Percentiles rank a stretch among this genome's conserved stretches.
These are phyloP conservation scores for Sternarchorhynchus goeldii DNA, from an alignment of 2,797 vertebrate genomes.

Conservation along the genomic window DNA sequence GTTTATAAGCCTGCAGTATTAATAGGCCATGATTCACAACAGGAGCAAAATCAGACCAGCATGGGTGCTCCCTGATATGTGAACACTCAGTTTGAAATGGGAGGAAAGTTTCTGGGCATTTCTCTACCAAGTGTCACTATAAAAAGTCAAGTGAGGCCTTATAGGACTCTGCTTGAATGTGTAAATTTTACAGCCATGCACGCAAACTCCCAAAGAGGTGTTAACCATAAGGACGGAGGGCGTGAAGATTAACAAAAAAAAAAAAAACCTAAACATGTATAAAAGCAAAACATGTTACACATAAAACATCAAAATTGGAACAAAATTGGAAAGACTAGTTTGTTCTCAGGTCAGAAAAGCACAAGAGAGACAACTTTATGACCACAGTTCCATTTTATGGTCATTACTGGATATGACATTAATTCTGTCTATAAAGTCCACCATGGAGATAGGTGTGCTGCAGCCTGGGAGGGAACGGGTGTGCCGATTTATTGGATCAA, in stretches of 20 bases:
- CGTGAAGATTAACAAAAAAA: neutral
- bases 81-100: neutral
- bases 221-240: neutral
- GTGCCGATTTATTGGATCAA: slow-evolving; percentile 28
- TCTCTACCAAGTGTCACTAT: neutral
- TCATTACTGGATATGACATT: slow-evolving; percentile 31
- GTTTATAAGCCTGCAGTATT: slow-evolving; percentile 41
- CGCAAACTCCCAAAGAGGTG: neutral
- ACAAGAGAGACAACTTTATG: slow-evolving; percentile 23
- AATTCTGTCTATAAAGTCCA: slow-evolving; percentile 40
- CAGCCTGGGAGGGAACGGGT: neutral
- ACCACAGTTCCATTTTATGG: slow-evolving; percentile 22
- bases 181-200: too few relatives aligned
- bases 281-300: slow-evolving; percentile 18
- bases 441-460: neutral
- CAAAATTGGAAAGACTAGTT: neutral
- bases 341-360: slow-evolving; percentile 27
- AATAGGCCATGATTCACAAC: slow-evolving; percentile 23
- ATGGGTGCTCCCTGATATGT: neutral
- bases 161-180: neutral
- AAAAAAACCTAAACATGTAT: neutral
- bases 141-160: neutral
- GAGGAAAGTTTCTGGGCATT: slow-evolving; percentile 14
- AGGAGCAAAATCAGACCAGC: neutral
- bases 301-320: slow-evolving; percentile 29